These are phyloP conservation scores for Perccottus glenii DNA, from an alignment of 2,113 vertebrate species.

Conservation along the genomic window DNA sequence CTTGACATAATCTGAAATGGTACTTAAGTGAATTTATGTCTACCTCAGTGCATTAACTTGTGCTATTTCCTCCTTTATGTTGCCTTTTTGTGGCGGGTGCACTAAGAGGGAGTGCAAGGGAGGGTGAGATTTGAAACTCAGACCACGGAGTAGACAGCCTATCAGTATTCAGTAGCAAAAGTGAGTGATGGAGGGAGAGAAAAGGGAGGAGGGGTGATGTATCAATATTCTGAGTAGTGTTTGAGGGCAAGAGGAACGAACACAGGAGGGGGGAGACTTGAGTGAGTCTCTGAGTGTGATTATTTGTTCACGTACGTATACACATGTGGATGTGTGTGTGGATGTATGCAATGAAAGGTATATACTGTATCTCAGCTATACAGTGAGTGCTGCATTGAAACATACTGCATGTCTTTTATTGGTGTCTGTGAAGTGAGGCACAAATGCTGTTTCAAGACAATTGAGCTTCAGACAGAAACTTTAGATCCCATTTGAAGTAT, in stretches of 20 bases:
- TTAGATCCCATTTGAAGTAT: no score
- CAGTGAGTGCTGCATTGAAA: constrained; percentile 18
- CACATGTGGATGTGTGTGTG: constrained; percentile 42
- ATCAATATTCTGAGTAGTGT: constrained; percentile 88
- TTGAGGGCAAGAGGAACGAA: constrained; percentile 85
- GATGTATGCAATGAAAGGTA: constrained; percentile 25
- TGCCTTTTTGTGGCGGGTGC: constrained; percentile 54
- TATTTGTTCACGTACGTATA: constrained; percentile 75
- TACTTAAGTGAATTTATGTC: constrained; percentile 84
- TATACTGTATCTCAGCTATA: constrained; percentile 20
- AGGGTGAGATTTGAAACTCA: constrained; percentile 82
- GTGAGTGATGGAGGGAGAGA: constrained; percentile 81
- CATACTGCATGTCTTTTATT: constrained; percentile 2
- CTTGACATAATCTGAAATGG: constrained; percentile 81
- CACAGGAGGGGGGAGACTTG: constrained; percentile 76
- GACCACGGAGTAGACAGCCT: constrained; percentile 84
- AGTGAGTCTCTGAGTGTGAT: constrained; percentile 76
- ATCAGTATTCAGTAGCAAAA: constrained; percentile 87
- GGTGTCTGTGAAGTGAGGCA: neutral
- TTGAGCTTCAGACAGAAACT: no score
- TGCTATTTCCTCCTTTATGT: constrained; percentile 76
- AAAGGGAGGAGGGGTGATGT: constrained; percentile 79
- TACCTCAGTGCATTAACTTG: constrained; percentile 81
- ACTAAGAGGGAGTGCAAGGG: constrained; percentile 53
- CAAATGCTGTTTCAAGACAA: neutral